Evolutionary conservation across 2,113 vertebrate species (phyloP), one percentile per base, ranked within the genome.

Genomic region (Capreolus pygargus): DNA sequence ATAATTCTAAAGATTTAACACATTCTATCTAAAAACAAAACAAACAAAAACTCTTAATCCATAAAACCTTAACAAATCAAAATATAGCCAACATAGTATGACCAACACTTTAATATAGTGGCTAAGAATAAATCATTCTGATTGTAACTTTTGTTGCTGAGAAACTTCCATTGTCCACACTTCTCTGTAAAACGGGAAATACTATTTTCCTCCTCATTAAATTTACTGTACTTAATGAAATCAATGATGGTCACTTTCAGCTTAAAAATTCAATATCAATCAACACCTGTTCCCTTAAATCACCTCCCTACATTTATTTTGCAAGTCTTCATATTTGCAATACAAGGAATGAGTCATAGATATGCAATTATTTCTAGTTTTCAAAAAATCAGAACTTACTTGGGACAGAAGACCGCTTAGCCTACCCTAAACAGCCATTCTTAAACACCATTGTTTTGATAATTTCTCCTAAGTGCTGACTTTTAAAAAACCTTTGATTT

Each of bases 141-240:
- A 76, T 91, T 93, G 96, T 61, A 91, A 92, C 10, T 3, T 61
- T 93, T 92, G 11, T 54, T 81, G 86, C 76, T 95, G 33, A 84
- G 87, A 95, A 74, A 15, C 13, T 52, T 94, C 7, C 0, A 70
- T 28, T 88, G 89, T 54, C 28, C 85, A 95, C 2, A 74, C 6
- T 36, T 81, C 86, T 91, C 93, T 45, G n/a, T 88, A 94, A 93
- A 96, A 86, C 30, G 7, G 4, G 39, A 91, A 89, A 5, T 7
- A 47, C 81, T 74, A 21, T 83, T 89, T 95, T 96, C 33, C 19
- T 90, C 54, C 25, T 95, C 36, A 85, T 90, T 92, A 81, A 87
- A 86, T 92, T 89, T 92, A 79, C n/a, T 91, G 19, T 50, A 36
- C 33, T 92, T 76, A 94, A 93, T 52, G 7, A 97, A 97, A 79